phyloP scores from a whole-genome alignment of 2,888 invertebrate species.

The Andricus quercusramuli region DNA sequence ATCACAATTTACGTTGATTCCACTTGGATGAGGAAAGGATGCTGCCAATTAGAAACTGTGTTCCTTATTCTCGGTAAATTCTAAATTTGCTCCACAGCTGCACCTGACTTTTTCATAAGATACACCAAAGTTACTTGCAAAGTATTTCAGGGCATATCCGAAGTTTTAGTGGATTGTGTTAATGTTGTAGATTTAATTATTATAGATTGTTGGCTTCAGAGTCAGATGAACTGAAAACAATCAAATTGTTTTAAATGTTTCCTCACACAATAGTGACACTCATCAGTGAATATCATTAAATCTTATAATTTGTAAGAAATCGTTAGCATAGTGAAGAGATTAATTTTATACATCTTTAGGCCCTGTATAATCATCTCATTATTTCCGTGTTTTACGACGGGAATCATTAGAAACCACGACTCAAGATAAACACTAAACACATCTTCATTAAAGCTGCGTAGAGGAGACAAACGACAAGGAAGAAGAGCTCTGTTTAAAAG shows the following conservation, averaged over 20 bases:
- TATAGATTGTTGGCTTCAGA: too few relatives aligned
- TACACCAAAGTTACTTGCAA: neutral
- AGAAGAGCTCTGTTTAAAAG: constrained; percentile 22
- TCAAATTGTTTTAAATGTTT: too few relatives aligned
- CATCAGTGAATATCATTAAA: too few relatives aligned
- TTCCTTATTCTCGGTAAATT: neutral
- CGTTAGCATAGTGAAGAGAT: too few relatives aligned
- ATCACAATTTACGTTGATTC: neutral
- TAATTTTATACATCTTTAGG: too few relatives aligned
- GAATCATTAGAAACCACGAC: neutral
- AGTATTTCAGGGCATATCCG: neutral
- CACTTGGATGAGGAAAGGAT: neutral
- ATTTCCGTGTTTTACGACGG: neutral
- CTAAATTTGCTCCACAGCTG: too few relatives aligned
- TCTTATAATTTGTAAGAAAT: too few relatives aligned
- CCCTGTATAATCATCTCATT: neutral
- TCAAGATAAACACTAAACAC: constrained; percentile 4
- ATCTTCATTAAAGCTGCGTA: neutral
- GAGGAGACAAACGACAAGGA: neutral
- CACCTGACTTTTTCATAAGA: neutral
- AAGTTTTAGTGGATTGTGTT: neutral
- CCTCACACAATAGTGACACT: too few relatives aligned
- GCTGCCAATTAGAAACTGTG: neutral
- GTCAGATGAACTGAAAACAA: too few relatives aligned
- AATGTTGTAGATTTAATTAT: too few relatives aligned